Evolutionary conservation across 1,140 invertebrate species (phyloP).

Genomic region (Melipona quadrifasciata): DNA sequence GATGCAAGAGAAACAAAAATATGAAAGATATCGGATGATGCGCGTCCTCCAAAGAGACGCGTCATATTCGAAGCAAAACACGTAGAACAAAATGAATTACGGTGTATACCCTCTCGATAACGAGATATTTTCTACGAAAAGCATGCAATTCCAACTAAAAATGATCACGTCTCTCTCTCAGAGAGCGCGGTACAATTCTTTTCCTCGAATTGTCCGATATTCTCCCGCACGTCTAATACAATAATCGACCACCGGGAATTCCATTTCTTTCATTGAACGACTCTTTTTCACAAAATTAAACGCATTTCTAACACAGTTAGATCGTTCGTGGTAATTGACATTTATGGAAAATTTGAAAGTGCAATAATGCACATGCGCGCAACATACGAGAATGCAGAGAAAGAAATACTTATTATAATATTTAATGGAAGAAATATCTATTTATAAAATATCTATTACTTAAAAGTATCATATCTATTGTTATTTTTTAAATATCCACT

Average conservation of each 20-base stretch:
- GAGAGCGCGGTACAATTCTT: background rate
- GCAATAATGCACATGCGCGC: no score
- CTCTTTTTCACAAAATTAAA: background rate
- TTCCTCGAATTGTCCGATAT: background rate
- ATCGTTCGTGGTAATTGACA: no score
- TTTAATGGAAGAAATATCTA: no score
- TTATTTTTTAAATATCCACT: no score
- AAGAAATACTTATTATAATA: no score
- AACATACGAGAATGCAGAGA: no score
- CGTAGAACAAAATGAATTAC: background rate
- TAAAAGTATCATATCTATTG: no score
- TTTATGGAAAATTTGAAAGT: no score
- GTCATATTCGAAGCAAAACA: background rate
- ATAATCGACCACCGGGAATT: background rate
- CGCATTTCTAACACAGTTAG: background rate
- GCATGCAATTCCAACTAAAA: background rate
- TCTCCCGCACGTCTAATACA: no score
- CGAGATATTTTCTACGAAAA: background rate
- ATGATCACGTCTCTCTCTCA: background rate
- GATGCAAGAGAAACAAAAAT: background rate
- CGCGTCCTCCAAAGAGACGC: background rate
- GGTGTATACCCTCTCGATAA: background rate
- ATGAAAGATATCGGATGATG: background rate
- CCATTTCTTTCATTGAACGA: background rate
- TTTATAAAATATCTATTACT: no score